Percentiles rank a stretch among this genome's conserved stretches.
Evolutionary conservation across 30 jellyfish, hydroid and myxozoan species (phyloP).

Genomic region (Hydractinia symbiolongicarpus): DNA sequence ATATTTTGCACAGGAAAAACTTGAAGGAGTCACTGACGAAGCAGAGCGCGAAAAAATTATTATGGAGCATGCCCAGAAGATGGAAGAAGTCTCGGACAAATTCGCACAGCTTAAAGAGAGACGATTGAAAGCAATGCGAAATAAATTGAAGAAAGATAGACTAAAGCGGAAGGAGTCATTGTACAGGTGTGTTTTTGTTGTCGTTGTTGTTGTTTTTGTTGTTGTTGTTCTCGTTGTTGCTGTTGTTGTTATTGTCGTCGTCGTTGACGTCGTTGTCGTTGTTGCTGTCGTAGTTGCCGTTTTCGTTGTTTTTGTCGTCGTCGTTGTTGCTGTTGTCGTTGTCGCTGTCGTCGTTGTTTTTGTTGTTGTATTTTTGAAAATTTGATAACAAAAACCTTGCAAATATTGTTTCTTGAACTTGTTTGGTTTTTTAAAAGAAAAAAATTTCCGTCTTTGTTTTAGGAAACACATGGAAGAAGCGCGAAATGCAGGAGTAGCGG

Average conservation of each 20-base stretch:
- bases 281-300: too few species aligned
- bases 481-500: slow-evolving; percentile 74
- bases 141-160: slow-evolving; percentile 52
- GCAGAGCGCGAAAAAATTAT: slow-evolving; percentile 66
- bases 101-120: slow-evolving; percentile 48
- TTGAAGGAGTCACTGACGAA: slow-evolving; percentile 48
- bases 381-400: too few species aligned
- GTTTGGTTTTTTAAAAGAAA: too few species aligned
- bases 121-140: slow-evolving; percentile 47
- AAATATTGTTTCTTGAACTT: too few species aligned
- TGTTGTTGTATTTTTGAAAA: too few species aligned
- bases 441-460: too few species aligned
- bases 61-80: slow-evolving; percentile 53
- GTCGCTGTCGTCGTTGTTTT: too few species aligned
- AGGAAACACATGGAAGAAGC: slow-evolving; percentile 79
- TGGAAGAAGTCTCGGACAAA: slow-evolving; percentile 54
- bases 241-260: too few species aligned
- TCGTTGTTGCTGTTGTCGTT: too few species aligned
- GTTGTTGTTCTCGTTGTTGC: not conserved
- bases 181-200: slow-evolving; percentile 31
- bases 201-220: not conserved
- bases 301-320: too few species aligned
- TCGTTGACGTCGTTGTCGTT: too few species aligned
- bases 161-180: slow-evolving; percentile 53
- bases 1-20: slow-evolving; percentile 23